Evolutionary conservation across 2,113 vertebrate species (phyloP).

Genomic region (Psettodes erumei): DNA sequence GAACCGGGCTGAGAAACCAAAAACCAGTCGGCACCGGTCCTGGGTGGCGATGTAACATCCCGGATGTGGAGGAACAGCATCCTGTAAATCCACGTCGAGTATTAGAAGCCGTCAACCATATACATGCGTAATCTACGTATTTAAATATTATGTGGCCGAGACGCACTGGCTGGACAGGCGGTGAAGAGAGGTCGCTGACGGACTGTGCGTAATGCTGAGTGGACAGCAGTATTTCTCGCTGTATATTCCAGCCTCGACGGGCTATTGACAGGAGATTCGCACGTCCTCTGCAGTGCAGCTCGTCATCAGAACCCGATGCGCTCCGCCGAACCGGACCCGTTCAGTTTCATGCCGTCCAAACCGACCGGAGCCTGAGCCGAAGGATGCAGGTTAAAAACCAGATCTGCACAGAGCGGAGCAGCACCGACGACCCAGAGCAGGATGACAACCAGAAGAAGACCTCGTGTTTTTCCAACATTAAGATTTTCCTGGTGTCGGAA

Average conservation of each 20-base stretch:
- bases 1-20: constrained; percentile 46
- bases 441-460: constrained; percentile 89
- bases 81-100: constrained; percentile 24
- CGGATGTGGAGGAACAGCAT: constrained; percentile 47
- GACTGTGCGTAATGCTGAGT: constrained; percentile 68
- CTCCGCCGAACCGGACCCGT: constrained; percentile 63
- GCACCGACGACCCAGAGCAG: constrained; percentile 84
- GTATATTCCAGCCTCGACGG: constrained; percentile 35
- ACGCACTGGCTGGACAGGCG: constrained; percentile 50
- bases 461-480: constrained; percentile 93
- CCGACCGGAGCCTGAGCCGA: constrained; percentile 73
- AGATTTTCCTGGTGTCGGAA: constrained; percentile 94
- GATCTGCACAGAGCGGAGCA: constrained; percentile 83
- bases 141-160: constrained; percentile 51
- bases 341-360: constrained; percentile 58
- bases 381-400: constrained; percentile 88
- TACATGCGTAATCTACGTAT: constrained; percentile 50
- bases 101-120: constrained; percentile 36
- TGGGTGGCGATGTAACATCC: constrained; percentile 35
- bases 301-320: constrained; percentile 66
- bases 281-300: constrained; percentile 59
- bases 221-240: constrained; percentile 59
- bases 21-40: constrained; percentile 42
- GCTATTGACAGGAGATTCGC: constrained; percentile 38
- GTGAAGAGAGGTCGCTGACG: constrained; percentile 54